A percentile compares a stretch with the other conserved stretches of the same genome.
These are phyloP conservation scores for Tholera decimalis DNA, from an alignment of 2,888 invertebrate species.

Conservation along the genomic window DNA sequence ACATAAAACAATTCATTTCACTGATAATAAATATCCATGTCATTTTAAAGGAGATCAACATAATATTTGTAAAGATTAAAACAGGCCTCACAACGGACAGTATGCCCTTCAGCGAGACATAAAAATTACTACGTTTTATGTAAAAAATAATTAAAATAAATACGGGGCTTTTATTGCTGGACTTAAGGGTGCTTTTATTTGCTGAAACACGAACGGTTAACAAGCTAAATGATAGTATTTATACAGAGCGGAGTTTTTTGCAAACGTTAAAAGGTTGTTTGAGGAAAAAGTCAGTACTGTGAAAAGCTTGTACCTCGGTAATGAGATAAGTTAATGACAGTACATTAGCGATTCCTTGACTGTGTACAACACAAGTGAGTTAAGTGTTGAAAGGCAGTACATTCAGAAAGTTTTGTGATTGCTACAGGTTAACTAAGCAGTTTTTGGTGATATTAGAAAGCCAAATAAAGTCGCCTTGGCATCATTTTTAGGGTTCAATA, in stretches of 20 bases:
- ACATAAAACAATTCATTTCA: conserved; percentile 18
- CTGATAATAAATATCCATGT: conserved; percentile 27
- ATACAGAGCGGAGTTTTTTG: conserved; percentile 39
- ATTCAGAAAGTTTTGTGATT: not conserved
- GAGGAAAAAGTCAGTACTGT: conserved; percentile 39
- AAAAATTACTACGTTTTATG: conserved; percentile 57
- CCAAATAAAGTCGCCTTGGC: not conserved
- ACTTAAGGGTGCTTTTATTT: conserved; percentile 63
- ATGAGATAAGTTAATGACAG: conserved; percentile 60
- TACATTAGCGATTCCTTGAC: conserved; percentile 33
- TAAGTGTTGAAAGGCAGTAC: not conserved
- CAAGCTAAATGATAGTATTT: conserved; percentile 63
- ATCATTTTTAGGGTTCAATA: not conserved
- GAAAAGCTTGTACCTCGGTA: conserved; percentile 48
- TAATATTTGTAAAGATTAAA: conserved; percentile 49
- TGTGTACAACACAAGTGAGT: conserved; percentile 28
- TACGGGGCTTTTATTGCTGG: conserved; percentile 57
- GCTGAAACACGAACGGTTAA: conserved; percentile 59
- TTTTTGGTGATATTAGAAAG: not conserved
- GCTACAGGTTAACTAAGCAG: conserved; percentile 2
- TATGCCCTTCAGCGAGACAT: conserved; percentile 44
- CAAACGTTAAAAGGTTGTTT: conserved; percentile 61
- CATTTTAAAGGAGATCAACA: conserved; percentile 27
- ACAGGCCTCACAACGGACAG: conserved; percentile 24
- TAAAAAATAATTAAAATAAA: conserved; percentile 69